Evolutionary conservation across 1,140 invertebrate genomes (phyloP).

Genomic region (Philotrypesis tridentata): DNA sequence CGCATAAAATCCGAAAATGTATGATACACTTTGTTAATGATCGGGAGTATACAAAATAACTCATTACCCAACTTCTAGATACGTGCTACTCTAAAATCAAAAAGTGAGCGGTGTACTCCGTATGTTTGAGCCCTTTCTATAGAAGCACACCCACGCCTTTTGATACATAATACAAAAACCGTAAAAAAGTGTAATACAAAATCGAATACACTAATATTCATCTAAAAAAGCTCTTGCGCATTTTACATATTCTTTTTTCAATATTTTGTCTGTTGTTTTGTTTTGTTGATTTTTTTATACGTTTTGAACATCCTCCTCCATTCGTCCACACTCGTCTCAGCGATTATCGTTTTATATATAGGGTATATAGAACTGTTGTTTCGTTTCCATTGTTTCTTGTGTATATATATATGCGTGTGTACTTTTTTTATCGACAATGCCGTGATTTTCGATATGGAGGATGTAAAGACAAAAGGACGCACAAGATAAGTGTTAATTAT

Average conservation of each 20-base stretch:
- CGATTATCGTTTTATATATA: not conserved
- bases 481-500: too few relatives aligned
- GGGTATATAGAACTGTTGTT: not conserved
- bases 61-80: slow-evolving; percentile 39
- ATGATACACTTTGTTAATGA: not conserved
- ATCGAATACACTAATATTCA: slow-evolving; percentile 58
- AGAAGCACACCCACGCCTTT: slow-evolving; percentile 51
- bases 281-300: not conserved
- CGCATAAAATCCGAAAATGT: slow-evolving; percentile 7
- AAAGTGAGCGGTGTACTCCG: slow-evolving; percentile 48
- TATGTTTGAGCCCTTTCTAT: slow-evolving; percentile 53
- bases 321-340: not conserved
- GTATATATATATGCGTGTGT: too few relatives aligned
- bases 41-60: slow-evolving; percentile 50
- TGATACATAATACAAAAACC: slow-evolving; percentile 55
- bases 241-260: slow-evolving; percentile 31
- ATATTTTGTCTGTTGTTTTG: not conserved
- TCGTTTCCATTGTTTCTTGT: too few relatives aligned
- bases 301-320: not conserved
- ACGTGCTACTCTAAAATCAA: slow-evolving; percentile 55
- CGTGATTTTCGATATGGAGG: too few relatives aligned
- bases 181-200: slow-evolving; percentile 62
- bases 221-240: slow-evolving; percentile 54
- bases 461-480: too few relatives aligned
- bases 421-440: too few relatives aligned